Percentiles rank a stretch among this genome's conserved stretches.
These are phyloP conservation scores for Hirudo medicinalis DNA, from an alignment of 1,140 invertebrate species.

Conservation along the genomic window DNA sequence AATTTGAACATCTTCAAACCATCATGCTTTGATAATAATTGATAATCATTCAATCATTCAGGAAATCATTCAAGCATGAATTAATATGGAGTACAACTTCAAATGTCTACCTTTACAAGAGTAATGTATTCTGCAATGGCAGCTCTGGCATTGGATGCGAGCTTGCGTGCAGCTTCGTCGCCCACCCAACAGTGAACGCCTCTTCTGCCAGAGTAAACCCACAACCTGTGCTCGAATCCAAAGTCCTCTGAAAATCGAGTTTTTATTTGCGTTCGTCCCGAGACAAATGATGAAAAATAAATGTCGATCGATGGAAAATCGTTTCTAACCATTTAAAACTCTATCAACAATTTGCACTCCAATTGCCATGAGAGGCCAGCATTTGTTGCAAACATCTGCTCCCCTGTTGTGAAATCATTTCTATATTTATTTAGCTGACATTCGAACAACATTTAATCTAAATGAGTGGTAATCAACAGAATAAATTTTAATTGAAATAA, in stretches of 20 bases:
- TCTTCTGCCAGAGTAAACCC: constrained; percentile 89
- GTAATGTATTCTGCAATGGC: constrained; percentile 79
- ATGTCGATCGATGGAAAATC: too few relatives aligned
- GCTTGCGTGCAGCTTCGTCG: constrained; percentile 63
- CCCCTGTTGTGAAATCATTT: constrained; percentile 44
- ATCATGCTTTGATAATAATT: background rate
- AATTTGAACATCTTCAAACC: too few relatives aligned
- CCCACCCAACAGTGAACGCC: constrained; percentile 97
- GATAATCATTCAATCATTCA: constrained; percentile 9
- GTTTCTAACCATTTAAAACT: constrained; percentile 57
- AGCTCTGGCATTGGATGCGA: constrained; percentile 50
- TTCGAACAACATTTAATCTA: background rate
- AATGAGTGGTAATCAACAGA: too few relatives aligned
- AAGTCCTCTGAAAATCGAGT: constrained; percentile 64
- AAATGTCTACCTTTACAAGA: constrained; percentile 34
- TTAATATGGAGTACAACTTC: constrained; percentile 24
- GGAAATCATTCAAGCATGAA: background rate
- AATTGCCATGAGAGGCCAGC: constrained; percentile 92
- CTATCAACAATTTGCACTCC: constrained; percentile 79
- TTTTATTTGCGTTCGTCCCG: constrained; percentile 19
- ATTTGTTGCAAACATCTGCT: constrained; percentile 74
- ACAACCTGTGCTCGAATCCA: constrained; percentile 79
- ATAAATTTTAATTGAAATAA: too few relatives aligned
- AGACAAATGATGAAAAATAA: constrained; percentile 12
- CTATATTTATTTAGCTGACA: background rate